Base-by-base conservation (phyloP, 2,888 invertebrate genomes). In the Zonitis immaculata region DNA sequence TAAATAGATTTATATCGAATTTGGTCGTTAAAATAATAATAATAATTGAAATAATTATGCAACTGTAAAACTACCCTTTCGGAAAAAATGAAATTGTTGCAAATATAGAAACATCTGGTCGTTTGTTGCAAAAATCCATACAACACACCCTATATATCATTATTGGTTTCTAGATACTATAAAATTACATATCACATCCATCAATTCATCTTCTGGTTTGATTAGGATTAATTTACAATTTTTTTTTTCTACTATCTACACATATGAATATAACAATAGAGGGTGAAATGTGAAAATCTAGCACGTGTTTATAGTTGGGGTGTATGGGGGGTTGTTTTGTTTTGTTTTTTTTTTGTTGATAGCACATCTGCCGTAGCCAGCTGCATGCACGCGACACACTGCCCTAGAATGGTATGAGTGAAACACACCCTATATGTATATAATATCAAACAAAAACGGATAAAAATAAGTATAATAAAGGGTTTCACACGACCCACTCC, bases 321-420 rank as follows among this genome's bases (percentile, higher is more conserved):
- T 4, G 28, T 6, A 6, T n/a, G 32, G 14, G 32, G 12, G 32
- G n/a, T n/a, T n/a, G n/a, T n/a, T n/a, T n/a, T n/a, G n/a, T n/a
- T n/a, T n/a, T n/a, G n/a, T n/a, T n/a, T n/a, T n/a, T 12, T 14
- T 7, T 14, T 32, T 14, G 6, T 14, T 32, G 12, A 32, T 32
- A 5, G 59, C 49, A 58, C 60, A 60, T 58, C 60, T 60, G 60
- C 51, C 49, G 32, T 26, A 32, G 53, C 50, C 60, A 60, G 60
- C 55, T 60, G 60, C 48, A 48, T 44, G 49, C 59, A 54, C 58
- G 51, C 55, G 50, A 56, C 56, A 56, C 50, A 56, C 49, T 56
- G 56, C 56, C 56, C 56, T 50, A 56, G 44, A 56, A 56, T 49
- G 49, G 56, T 52, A 44, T 44, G 27, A 43, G 51, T 18, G 3